phyloP scores from a whole-genome alignment of 2,797 vertebrate species.

The Sarcophilus harrisii region DNA sequence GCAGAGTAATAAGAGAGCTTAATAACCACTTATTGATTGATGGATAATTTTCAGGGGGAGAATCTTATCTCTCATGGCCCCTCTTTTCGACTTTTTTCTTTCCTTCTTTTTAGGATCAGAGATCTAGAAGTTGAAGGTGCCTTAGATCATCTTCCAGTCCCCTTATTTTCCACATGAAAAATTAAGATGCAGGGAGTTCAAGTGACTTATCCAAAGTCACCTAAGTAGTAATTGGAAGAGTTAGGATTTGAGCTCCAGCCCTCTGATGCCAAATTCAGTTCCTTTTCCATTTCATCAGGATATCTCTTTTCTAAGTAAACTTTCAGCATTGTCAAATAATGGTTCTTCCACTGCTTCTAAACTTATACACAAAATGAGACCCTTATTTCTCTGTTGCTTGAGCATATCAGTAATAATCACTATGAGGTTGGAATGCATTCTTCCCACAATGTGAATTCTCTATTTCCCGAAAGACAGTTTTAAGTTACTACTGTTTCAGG shows the following conservation, averaged over 20 bases:
- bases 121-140: neutral
- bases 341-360: neutral
- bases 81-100: neutral
- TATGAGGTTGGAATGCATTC: neutral
- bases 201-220: neutral
- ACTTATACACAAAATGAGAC: neutral
- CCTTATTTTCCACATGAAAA: neutral
- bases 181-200: neutral
- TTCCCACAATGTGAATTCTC: neutral
- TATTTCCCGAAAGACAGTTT: constrained; percentile 38
- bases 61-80: neutral
- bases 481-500: constrained; percentile 53
- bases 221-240: neutral
- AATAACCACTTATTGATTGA: neutral
- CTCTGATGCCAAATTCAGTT: neutral
- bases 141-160: neutral
- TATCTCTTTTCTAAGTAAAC: neutral
- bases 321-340: neutral
- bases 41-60: neutral
- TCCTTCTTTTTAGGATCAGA: neutral
- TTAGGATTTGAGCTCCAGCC: neutral
- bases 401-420: neutral
- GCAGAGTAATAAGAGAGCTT: neutral
- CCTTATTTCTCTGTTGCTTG: neutral
- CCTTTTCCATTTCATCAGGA: neutral